These are phyloP conservation scores for Rana temporaria DNA, from an alignment of 2,113 vertebrate genomes.

Conservation along the genomic window DNA sequence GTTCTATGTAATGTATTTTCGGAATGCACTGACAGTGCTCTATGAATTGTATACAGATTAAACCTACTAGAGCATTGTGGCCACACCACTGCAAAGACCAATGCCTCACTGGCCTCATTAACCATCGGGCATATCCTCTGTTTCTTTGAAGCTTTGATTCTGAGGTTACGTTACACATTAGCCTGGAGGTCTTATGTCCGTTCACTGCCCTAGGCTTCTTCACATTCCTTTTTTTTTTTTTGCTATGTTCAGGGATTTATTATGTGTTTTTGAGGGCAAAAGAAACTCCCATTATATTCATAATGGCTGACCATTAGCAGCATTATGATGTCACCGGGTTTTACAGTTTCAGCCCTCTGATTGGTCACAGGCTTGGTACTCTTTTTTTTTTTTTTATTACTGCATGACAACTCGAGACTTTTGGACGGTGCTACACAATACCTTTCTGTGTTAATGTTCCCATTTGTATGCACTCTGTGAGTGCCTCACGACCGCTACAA, in stretches of 20 bases:
- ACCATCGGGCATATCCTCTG: neutral
- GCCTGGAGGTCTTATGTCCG: conserved; percentile 1
- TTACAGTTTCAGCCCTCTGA: conserved; percentile 8
- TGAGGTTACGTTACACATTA: neutral
- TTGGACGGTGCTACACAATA: conserved; percentile 41
- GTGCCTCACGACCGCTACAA: conserved; percentile 70
- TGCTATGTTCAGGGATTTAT: neutral
- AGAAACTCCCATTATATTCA: neutral
- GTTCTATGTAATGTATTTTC: conserved; percentile 1
- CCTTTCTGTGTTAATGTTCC: conserved; percentile 54
- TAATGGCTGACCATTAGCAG: neutral
- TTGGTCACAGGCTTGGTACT: conserved; percentile 19
- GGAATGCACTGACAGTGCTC: conserved; percentile 1
- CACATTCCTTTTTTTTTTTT: conserved; percentile 15
- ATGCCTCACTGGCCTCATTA: neutral
- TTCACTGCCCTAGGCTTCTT: conserved; percentile 24
- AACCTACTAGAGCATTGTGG: neutral
- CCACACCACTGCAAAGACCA: neutral
- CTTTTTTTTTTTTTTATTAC: neutral
- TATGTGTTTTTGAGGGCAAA: neutral
- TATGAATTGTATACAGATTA: neutral
- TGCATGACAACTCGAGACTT: conserved; percentile 51
- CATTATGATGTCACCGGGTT: neutral
- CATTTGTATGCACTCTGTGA: conserved; percentile 82
- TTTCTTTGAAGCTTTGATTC: conserved; percentile 29